Base-by-base conservation (phyloP, 2,113 vertebrate genomes). In the Carollia perspicillata region DNA sequence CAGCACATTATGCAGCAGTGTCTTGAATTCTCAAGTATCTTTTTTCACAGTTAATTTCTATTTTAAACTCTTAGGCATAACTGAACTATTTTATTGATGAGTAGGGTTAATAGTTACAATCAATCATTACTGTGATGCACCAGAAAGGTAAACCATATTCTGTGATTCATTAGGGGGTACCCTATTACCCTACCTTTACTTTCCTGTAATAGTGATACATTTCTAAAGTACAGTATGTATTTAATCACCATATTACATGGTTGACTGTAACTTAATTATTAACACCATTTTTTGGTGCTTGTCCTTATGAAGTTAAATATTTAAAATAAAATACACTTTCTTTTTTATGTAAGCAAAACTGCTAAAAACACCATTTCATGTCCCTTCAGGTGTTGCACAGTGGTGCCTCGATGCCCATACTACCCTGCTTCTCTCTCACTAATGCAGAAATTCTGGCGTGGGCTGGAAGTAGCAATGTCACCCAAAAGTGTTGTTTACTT, bases 251-350 rank as follows among this genome's bases (percentile, higher is more conserved):
- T 79, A 65, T 60, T 74, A 66, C 23, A 83, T 30, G 78, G 26
- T 20, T 40, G 63, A 84, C 2, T 93, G 10, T 80, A 49, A 23
- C 37, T 44, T 55, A 83, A 44, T 94, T 78, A 40, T 47, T 77
- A 40, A 37, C 8, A 49, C 26, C 26, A 30, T 26, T 44, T 83
- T 69, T 72, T 77, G 47, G 33, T 84, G 53, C 69, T 77, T 90
- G 3, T 68, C 9, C 20, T 68, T 74, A 49, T 88, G 84, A 95
- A 92, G 78, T 47, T 28, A 77, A 92, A 77, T n/a, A 71, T 69
- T 55, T 72, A 78, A 86, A 75, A 47, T 92, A 81, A 86, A 75
- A 78, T 35, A 14, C n/a, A 42, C 75, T 90, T 88, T 83, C 28
- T 74, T 72, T n/a, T 84, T 63, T 79, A 68, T 6, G 33, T 68